phyloP scores from a whole-genome alignment of 1,140 invertebrate genomes.

The Pristionchus pacificus region DNA sequence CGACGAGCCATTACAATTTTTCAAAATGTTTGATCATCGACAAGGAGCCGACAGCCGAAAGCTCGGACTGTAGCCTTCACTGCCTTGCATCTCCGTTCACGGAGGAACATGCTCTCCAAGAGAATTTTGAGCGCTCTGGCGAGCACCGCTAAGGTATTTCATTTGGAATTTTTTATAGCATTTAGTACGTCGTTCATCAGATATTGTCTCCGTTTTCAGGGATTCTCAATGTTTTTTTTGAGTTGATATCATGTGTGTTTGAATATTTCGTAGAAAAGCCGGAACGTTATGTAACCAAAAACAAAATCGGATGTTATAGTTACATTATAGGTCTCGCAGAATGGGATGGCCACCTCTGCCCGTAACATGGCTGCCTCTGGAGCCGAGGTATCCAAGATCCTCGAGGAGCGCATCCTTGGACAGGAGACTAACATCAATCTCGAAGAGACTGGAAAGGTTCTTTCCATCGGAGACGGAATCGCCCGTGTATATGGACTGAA shows the following conservation, averaged over 20 bases:
- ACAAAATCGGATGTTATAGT: no score
- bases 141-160: slow-evolving; percentile 29
- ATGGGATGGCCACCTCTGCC: slow-evolving; percentile 41
- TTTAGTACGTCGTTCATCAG: no score
- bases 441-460: slow-evolving; percentile 92
- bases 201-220: no score
- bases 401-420: slow-evolving; percentile 96
- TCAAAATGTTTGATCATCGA: no score
- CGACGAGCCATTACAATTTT: no score
- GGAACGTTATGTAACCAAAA: no score
- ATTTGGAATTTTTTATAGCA: no score
- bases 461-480: slow-evolving; percentile 99
- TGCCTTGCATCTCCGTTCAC: slow-evolving; percentile 3
- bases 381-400: slow-evolving; percentile 85
- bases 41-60: no score
- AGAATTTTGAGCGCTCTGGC: slow-evolving; percentile 22
- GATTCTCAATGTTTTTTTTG: no score
- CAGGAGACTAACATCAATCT: slow-evolving; percentile 72
- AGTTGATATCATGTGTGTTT: background rate
- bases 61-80: no score
- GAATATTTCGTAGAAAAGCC: no score
- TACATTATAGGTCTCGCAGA: slow-evolving; percentile 25
- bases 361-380: slow-evolving; percentile 45
- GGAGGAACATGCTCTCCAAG: slow-evolving; percentile 26
- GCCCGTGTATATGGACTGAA: slow-evolving; percentile 99